A percentile compares a stretch with the other conserved stretches of the same genome.
Conservation (phyloP, 1,140 invertebrate species). For the Lepidurus packardi region DNA sequence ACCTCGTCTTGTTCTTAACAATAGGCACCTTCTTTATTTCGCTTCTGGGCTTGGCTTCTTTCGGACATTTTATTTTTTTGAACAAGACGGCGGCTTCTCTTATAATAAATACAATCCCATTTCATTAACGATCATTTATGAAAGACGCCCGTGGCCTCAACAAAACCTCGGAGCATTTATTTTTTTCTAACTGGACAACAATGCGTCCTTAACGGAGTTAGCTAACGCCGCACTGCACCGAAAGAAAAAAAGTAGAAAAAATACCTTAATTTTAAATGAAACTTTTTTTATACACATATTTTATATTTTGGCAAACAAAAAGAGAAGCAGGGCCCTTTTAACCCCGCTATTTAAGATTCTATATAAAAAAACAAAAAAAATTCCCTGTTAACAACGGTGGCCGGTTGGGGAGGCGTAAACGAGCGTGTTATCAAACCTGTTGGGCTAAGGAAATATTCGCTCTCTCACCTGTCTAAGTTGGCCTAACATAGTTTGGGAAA, state of each 20-base stretch:
- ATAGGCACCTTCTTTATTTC: background rate
- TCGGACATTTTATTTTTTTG: background rate
- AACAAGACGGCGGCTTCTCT: conserved; percentile 16
- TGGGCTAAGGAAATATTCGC: no score
- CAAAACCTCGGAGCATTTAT: background rate
- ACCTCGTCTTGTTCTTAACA: no score
- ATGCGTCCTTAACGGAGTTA: background rate
- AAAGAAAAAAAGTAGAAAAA: background rate
- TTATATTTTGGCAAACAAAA: conserved; percentile 5
- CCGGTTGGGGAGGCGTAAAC: no score
- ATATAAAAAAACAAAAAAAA: no score
- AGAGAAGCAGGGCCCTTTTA: no score
- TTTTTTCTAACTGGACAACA: conserved; percentile 13
- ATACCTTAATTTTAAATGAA: background rate
- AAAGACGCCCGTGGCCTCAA: conserved; percentile 13
- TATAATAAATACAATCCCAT: conserved; percentile 20
- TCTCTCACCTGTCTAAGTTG: no score
- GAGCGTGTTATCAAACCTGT: no score
- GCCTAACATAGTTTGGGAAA: no score
- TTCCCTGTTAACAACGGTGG: no score
- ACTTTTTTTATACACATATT: background rate
- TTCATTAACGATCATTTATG: conserved; percentile 20
- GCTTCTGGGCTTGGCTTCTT: background rate
- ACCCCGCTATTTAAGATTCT: no score
- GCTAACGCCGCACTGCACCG: background rate